These are phyloP conservation scores for Sebastes schlegelii DNA, from an alignment of 2,113 vertebrate genomes.

Conservation along the genomic window DNA sequence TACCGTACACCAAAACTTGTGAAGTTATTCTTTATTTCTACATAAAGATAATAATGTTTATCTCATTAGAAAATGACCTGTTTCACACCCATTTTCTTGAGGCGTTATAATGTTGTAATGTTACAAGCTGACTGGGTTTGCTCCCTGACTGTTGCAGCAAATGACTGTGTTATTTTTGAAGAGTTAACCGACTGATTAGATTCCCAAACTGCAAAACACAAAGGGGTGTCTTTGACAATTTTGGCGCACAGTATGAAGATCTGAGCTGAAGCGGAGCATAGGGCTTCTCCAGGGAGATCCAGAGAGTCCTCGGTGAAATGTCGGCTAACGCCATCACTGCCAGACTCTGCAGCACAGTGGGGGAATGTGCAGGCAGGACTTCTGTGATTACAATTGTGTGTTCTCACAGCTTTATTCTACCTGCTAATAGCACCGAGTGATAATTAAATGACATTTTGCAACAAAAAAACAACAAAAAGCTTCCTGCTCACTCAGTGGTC, in stretches of 20 bases:
- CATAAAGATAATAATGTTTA: not conserved
- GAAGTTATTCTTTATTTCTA: not conserved
- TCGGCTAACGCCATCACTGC: conserved; percentile 6
- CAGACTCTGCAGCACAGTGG: conserved; percentile 8
- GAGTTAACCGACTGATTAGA: not conserved
- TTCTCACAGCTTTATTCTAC: conserved; percentile 1
- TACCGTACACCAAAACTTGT: not conserved
- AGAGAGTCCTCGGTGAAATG: conserved; percentile 23
- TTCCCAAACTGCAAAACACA: conserved; percentile 23
- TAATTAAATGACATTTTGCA: conserved; percentile 37
- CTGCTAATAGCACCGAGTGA: conserved; percentile 34
- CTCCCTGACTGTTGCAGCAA: conserved; percentile 9
- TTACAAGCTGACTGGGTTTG: conserved; percentile 3
- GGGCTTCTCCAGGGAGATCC: conserved; percentile 30
- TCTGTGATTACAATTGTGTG: conserved; percentile 28
- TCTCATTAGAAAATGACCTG: not conserved
- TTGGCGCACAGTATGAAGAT: conserved; percentile 32
- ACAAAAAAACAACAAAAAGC: conserved; percentile 15
- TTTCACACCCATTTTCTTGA: not conserved
- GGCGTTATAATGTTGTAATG: not conserved
- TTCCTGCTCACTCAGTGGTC: conserved; percentile 39
- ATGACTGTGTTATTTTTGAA: conserved; percentile 7
- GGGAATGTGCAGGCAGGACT: not conserved
- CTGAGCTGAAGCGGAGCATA: conserved; percentile 7
- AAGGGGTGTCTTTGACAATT: not conserved